Conservation (phyloP, 2,113 vertebrate genomes). For the Phylloscopus trochilus region DNA sequence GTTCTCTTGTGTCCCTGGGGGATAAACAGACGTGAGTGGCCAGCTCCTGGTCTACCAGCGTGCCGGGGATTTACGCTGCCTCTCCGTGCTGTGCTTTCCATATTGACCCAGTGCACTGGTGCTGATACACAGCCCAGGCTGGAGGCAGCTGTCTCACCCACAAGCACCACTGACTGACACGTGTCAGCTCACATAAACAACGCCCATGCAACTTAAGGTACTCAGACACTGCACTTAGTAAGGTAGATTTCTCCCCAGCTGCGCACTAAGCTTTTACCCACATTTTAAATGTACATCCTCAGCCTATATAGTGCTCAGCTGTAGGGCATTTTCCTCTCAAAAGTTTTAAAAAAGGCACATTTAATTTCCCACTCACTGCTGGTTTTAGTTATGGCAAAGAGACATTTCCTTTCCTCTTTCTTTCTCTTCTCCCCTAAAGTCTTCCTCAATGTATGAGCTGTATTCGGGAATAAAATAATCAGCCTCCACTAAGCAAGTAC, state of each 20-base stretch:
- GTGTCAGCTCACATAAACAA: constrained; percentile 9
- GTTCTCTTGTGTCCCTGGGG: not conserved
- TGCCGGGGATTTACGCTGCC: not conserved
- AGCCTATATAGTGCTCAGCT: not conserved
- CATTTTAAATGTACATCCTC: not conserved
- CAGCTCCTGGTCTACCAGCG: not conserved
- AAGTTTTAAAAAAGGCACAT: not conserved
- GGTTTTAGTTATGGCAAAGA: not conserved
- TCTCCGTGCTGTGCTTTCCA: not conserved
- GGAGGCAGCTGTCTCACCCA: not conserved
- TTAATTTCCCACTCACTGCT: not conserved
- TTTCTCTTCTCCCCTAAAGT: not conserved
- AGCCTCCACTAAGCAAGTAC: not conserved
- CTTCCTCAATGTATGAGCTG: not conserved
- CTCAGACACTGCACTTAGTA: not conserved
- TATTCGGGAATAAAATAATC: not conserved
- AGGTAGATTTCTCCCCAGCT: not conserved
- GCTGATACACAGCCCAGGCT: not conserved
- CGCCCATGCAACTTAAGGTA: not conserved
- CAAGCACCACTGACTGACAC: not conserved
- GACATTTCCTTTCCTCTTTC: not conserved
- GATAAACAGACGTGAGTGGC: constrained; percentile 22
- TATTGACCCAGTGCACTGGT: not conserved
- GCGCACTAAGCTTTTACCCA: not conserved
- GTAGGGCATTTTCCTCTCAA: not conserved